Evolutionary conservation across 2,797 vertebrate genomes (phyloP), one percentile per base, ranked within the genome.

Genomic region (Microcaecilia unicolor): DNA sequence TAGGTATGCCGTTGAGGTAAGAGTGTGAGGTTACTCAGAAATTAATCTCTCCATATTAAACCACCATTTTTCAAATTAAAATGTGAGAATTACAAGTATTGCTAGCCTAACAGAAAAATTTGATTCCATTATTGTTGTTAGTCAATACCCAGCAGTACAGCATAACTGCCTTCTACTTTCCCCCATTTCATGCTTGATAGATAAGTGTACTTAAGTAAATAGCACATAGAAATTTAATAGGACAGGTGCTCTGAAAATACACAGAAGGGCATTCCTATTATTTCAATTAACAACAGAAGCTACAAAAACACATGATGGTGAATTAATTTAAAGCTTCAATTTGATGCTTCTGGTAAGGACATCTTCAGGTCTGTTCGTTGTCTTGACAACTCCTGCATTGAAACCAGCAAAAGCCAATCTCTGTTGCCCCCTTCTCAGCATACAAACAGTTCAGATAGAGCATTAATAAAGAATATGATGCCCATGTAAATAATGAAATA

Each of bases 401-500:
- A 64, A 59, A 69, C 44, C 59, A 53, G 60, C 56, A 55, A 64
- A 67, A 63, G 69, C 66, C 66, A 62, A 74, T 66, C 55, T 72
- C 67, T 48, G 51, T 69, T 33, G 34, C 44, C 67, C 68, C 66
- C 63, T 77, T 66, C 76, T 69, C 61, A 32, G 61, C 59, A 50
- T 55, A 64, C 61, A 53, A 72, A 59, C 57, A 47, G 67, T 64
- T 70, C 72, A 70, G 71, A 76, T 53, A 68, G 68, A 50, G 71
- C 75, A 72, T 81, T 76, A 80, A 74, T 68, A 54, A 70, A 67
- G 70, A 76, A 64, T 72, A 76, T 63, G 69, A 72, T 74, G 74
- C 64, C 76, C 76, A 74, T 76, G 76, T 70, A 84, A 78, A 82
- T 82, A 76, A 59, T 62, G 76, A 78, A 76, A 83, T 77, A 76